Evolutionary conservation across 1,140 invertebrate genomes (phyloP), one percentile per base, ranked within the genome.

Genomic region (Calliopsis andreniformis): DNA sequence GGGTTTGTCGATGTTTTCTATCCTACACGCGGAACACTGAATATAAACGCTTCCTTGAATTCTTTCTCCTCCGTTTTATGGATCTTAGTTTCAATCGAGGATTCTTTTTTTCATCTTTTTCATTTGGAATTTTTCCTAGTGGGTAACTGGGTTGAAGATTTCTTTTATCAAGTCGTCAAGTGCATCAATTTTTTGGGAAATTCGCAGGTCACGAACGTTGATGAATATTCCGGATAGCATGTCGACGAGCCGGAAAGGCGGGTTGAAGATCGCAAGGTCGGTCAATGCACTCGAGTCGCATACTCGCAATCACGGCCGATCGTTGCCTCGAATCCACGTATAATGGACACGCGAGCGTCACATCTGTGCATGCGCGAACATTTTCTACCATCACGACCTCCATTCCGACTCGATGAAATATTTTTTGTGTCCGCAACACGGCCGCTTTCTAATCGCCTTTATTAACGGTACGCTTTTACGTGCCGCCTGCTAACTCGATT

Each of bases 231-330:
- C 58, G 67, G 56, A 14, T 51, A 47, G 69, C 71, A 43, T 51
- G 73, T 68, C 25, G 39, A 28, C 67, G 55, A 79, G 80, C 68
- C 81, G 81, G 80, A 83, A 79, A 83, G 81, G 59, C 78, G 70
- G 80, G 76, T 83, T 82, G 84, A 84, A 82, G 80, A 84, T 85
- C 80, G 82, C 85, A 87, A 87, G 85, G 82, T 87, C 82, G 85
- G 84, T 86, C 85, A 77, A 28, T 83, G 84, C 85, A 80, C 85
- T 66, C 84, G 35, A 55, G 39, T 47, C 55, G 64, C 39, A 62
- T 73, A 81, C 72, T 66, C 80, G 69, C 78, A 76, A 79, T 79
- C 58, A 10, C 73, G 55, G 51, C 18, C 71, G 70, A 82, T 82
- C 72, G 61, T 71, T 72, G 67, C 39, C 63, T 83, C 56, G 30